Evolutionary conservation across 1,140 invertebrate species (phyloP).

Genomic region (Frieseomelitta varia): DNA sequence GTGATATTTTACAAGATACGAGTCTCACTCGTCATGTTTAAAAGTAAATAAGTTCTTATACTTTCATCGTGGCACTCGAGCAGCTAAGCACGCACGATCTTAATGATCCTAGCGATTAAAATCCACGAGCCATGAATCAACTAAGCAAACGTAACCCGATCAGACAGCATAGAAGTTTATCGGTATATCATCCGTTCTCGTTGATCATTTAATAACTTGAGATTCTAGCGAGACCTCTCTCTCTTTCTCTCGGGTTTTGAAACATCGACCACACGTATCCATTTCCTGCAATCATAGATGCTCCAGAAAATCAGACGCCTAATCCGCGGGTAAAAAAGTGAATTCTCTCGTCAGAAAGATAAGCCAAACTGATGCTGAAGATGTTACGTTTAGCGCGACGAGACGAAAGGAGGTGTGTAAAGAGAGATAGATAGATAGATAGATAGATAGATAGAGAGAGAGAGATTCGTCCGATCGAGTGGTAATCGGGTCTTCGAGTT

Average conservation of each 20-base stretch:
- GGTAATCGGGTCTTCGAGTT: background rate
- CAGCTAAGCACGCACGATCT: too few relatives aligned
- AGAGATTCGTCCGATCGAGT: conserved; percentile 6
- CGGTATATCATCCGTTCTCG: background rate
- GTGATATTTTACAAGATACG: background rate
- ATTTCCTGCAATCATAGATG: too few relatives aligned
- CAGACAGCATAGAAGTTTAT: background rate
- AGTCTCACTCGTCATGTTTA: background rate
- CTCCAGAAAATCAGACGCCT: too few relatives aligned
- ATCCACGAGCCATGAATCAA: background rate
- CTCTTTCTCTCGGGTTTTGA: background rate
- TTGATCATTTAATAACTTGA: background rate
- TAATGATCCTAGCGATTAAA: background rate
- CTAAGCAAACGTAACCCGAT: background rate
- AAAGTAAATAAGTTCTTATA: background rate
- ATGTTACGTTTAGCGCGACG: background rate
- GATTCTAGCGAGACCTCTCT: background rate
- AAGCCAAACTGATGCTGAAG: background rate
- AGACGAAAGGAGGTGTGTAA: background rate
- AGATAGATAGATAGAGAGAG: background rate
- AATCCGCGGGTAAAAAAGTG: background rate
- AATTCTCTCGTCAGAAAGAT: background rate
- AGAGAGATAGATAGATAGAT: background rate
- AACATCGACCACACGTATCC: background rate
- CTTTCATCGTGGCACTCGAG: background rate